These are phyloP conservation scores for Paramuricea clavata DNA, from an alignment of 92 coral and sea anemone species.

Conservation along the genomic window DNA sequence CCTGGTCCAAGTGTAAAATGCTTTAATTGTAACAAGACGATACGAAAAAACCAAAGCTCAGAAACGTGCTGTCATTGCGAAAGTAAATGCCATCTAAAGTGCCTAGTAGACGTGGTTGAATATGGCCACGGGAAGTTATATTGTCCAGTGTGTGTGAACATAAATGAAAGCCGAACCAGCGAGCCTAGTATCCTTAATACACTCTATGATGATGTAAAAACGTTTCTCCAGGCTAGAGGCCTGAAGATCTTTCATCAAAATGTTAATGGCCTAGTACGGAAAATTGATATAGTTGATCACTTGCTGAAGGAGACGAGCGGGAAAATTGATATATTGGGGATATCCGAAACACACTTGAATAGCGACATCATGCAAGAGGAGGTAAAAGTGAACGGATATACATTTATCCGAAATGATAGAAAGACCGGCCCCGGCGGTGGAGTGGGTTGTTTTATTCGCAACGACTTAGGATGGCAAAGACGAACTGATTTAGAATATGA, in stretches of 20 bases:
- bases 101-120: not conserved
- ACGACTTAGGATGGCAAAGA: conserved; percentile 10
- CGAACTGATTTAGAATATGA: conserved; percentile 11
- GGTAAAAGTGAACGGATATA: conserved; percentile 1
- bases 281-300: not conserved
- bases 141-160: not conserved
- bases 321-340: conserved; percentile 13
- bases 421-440: conserved; percentile 26
- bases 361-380: not conserved
- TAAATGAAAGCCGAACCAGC: not conserved
- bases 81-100: conserved; percentile 21
- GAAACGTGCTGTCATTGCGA: conserved; percentile 24
- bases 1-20: conserved; percentile 35
- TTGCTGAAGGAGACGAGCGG: conserved; percentile 17
- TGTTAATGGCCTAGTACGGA: conserved; percentile 24
- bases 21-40: conserved; percentile 5
- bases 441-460: conserved; percentile 27
- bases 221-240: conserved; percentile 11
- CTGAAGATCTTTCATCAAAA: conserved; percentile 35
- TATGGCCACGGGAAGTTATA: not conserved
- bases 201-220: conserved; percentile 1
- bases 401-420: not conserved
- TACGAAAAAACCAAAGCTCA: conserved; percentile 27
- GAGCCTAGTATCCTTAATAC: not conserved
- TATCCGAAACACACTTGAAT: conserved; percentile 27